phyloP scores from a whole-genome alignment of 2,113 vertebrate genomes.

The Burhinus oedicnemus region DNA sequence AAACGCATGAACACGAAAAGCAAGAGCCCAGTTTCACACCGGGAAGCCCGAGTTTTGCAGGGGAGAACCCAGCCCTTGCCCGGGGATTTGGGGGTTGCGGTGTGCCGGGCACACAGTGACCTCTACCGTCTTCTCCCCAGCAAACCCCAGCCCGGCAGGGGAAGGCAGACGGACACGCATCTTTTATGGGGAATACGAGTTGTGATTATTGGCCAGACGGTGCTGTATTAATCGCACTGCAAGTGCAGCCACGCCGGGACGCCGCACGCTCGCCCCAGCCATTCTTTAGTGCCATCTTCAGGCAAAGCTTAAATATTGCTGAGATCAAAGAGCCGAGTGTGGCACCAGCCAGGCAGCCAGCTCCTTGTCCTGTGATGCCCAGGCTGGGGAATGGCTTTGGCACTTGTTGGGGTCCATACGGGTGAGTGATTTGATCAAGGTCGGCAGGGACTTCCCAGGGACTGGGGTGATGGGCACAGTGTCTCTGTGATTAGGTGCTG shows the following conservation, averaged over 20 bases:
- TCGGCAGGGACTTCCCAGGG: neutral
- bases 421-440: neutral
- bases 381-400: accelerated
- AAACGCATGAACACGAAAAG: accelerated
- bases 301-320: constrained; percentile 60
- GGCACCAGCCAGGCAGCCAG: neutral
- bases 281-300: constrained; percentile 75
- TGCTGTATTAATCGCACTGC: neutral
- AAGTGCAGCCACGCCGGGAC: neutral
- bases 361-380: accelerated
- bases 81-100: neutral
- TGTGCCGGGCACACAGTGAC: constrained; percentile 39
- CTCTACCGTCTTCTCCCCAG: constrained; percentile 44
- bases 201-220: neutral
- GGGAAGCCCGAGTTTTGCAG: neutral
- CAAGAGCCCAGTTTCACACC: neutral
- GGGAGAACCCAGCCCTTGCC: neutral
- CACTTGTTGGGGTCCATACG: accelerated
- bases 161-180: neutral
- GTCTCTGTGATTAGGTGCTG: neutral
- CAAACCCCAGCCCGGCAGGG: neutral
- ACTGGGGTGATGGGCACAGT: accelerated
- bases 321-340: neutral
- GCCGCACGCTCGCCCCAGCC: neutral
- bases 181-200: neutral